Base-by-base conservation (phyloP, 2,797 vertebrate species). In the Sebastes reedi region DNA sequence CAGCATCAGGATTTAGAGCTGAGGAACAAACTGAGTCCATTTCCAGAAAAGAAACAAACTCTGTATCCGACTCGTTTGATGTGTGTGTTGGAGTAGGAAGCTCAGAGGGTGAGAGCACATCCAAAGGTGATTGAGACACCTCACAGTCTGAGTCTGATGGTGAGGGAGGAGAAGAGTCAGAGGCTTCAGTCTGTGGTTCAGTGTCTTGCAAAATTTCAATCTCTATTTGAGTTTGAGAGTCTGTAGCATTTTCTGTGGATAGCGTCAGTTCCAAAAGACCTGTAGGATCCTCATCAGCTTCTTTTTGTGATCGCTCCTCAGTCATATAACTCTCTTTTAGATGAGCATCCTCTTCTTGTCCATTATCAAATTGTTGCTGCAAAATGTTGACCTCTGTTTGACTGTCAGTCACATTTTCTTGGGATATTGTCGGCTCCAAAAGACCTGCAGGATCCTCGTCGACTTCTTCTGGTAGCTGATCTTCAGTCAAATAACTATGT, bases 161-260 rank as follows among this genome's bases (percentile, higher is more conserved):
- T 61, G 72, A 66, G 1, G 56, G 42, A 66, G 70, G 13, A 60
- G 62, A 50, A 25, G 36, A 42, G 36, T 75, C 39, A 5, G 13
- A 56, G 3, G 24, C 4, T 60, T 86, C 65, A 29, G 8, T 39
- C 25, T 55, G 29, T 32, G 60, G 14, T 54, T 82, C 27, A 60
- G 0, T 27, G 24, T 69, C 67, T 20, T 85, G 68, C 18, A 74
- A 72, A 67, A 34, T n/a, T 46, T 74, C 22, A 0, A 16, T 74
- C 25, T 88, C 55, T 32, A 55, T 71, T 56, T 81, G 52, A 74
- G 22, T 69, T 55, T 76, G 72, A 77, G 36, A 13, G 30, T 82
- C 58, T 77, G 39, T 18, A 5, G 59, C 39, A 5, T 74, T 52
- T 20, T 82, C 79, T 58, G 67, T 69, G 29, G 66, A 22, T 36